Base-by-base conservation (phyloP, 1,140 invertebrate species). In the Drosophila pectinifera region DNA sequence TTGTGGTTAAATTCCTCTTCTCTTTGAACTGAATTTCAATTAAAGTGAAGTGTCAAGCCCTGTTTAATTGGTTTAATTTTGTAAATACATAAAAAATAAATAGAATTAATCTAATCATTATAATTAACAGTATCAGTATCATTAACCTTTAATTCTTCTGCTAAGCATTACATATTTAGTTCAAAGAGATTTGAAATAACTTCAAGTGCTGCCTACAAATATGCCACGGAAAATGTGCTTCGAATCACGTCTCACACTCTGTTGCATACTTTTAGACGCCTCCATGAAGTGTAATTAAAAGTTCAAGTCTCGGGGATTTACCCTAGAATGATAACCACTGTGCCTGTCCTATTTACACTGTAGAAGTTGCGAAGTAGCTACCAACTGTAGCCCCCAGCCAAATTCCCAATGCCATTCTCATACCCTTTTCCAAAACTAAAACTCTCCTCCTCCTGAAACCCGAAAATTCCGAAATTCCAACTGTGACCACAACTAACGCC, bases 401-500 rank as follows among this genome's bases (percentile, higher is more conserved):
- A 22, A 24, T 13, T 16, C n/a, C 53, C 53, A 13, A 7, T 11
- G 8, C 42, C 42, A 26, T 39, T 7, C n/a, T 4, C 41, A 43
- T 31, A 10, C 1, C 46, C 20, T 14, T 22, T 14, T 7, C 26
- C 16, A 14, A 24, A 36, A 56, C 58, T 58, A 22, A 57, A 62
- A 61, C 24, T 16, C 13, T 13, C 16, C 46, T 31, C 2, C 48
- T 5, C 46, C 24, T 26, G 3, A 6, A 10, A 10, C 22, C 58
- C 51, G 0, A 41, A 58, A 31, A 63, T 31, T 58, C 13, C 5
- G 13, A 42, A 42, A 61, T 43, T 34, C 16, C 55, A 11, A 34
- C 8, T 22, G 36, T 22, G 64, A 39, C 64, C 61, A 31, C 67
- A 70, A 68, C 67, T 70, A 72, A 72, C 65, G 41, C 67, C 67